Percentiles rank a stretch among this genome's conserved stretches.
phyloP scores from a whole-genome alignment of 2,888 invertebrate species.

The Pseudanteris insignis region DNA sequence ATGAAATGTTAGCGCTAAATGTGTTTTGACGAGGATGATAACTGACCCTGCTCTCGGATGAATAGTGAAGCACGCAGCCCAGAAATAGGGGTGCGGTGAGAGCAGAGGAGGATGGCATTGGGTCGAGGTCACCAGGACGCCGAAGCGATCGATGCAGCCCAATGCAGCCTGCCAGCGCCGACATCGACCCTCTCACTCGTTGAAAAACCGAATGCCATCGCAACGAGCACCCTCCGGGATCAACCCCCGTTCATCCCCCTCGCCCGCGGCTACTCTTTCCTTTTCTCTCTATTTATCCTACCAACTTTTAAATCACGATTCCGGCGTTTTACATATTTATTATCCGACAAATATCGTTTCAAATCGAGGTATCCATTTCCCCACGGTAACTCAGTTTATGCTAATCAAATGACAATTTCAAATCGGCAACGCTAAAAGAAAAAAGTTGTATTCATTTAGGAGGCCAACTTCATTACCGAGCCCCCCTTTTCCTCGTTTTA shows the following conservation, averaged over 20 bases:
- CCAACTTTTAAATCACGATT: slow-evolving; percentile 23
- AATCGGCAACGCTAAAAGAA: slow-evolving; percentile 2
- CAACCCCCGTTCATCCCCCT: background rate
- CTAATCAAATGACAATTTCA: slow-evolving; percentile 1
- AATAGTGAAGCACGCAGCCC: slow-evolving; percentile 38
- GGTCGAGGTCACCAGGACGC: slow-evolving; percentile 73
- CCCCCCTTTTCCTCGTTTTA: background rate
- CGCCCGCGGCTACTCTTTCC: background rate
- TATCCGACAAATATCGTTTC: slow-evolving; percentile 4
- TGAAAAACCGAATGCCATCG: slow-evolving; percentile 25
- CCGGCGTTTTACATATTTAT: slow-evolving; percentile 15
- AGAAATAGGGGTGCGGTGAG: slow-evolving; percentile 41
- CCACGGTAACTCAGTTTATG: slow-evolving; percentile 5
- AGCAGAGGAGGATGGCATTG: slow-evolving; percentile 68
- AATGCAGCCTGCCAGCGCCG: slow-evolving; percentile 69
- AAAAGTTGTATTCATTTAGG: slow-evolving; percentile 9
- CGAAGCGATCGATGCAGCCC: slow-evolving; percentile 73
- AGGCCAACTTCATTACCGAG: background rate
- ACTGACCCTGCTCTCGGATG: slow-evolving; percentile 52
- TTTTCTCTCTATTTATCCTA: slow-evolving; percentile 8
- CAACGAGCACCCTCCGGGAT: slow-evolving; percentile 6
- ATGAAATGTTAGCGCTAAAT: slow-evolving; percentile 34
- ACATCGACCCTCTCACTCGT: slow-evolving; percentile 26
- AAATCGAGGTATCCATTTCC: slow-evolving; percentile 4
- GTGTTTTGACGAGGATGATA: slow-evolving; percentile 59